phyloP scores from a whole-genome alignment of 2,888 invertebrate genomes.

The Diarsia rubi region DNA sequence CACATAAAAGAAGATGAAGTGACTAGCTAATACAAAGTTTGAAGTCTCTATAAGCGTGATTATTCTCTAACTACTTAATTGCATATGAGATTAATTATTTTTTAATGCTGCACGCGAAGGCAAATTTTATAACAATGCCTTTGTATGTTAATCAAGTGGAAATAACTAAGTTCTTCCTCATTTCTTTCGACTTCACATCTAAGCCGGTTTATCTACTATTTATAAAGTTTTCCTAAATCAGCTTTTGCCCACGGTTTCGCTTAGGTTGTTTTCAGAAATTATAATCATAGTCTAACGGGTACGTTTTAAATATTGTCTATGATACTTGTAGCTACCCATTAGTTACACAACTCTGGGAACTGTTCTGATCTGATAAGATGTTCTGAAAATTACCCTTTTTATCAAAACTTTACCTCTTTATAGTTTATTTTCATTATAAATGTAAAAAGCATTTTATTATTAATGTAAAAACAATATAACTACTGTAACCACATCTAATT shows the following conservation, averaged over 20 bases:
- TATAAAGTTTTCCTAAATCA: neutral
- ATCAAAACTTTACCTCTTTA: neutral
- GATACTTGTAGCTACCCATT: neutral
- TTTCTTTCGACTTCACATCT: slow-evolving; percentile 22
- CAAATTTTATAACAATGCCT: slow-evolving; percentile 35
- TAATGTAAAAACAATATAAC: neutral
- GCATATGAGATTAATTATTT: slow-evolving; percentile 2
- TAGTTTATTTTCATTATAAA: too few species aligned
- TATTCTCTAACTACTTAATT: slow-evolving; percentile 7
- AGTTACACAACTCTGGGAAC: neutral
- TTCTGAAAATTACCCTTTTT: neutral
- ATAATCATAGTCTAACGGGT: too few species aligned
- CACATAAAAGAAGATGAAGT: neutral
- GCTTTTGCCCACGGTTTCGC: neutral
- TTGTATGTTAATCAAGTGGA: slow-evolving; percentile 46
- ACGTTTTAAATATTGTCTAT: neutral
- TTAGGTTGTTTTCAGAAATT: neutral
- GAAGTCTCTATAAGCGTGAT: neutral
- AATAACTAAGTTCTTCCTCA: slow-evolving; percentile 26
- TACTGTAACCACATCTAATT: neutral
- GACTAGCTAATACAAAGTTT: neutral
- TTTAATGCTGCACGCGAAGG: slow-evolving; percentile 6
- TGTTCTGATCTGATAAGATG: neutral
- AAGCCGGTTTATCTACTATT: neutral
- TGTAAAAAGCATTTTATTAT: neutral